These are phyloP conservation scores for Seira sanloemensis DNA, from an alignment of 2,888 invertebrate genomes.

Conservation along the genomic window DNA sequence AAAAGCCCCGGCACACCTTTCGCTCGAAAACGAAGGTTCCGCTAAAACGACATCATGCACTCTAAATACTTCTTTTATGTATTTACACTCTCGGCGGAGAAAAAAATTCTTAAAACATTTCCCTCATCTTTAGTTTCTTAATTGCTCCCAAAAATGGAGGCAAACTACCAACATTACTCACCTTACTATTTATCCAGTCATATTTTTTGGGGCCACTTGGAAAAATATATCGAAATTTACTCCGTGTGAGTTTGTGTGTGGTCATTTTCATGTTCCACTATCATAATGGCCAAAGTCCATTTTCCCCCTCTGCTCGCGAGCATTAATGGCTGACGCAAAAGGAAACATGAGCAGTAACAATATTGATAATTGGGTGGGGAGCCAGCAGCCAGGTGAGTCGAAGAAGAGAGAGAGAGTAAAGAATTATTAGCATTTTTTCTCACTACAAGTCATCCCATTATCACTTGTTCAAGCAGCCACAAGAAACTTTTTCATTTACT, in stretches of 20 bases:
- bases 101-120: neutral
- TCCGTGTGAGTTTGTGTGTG: neutral
- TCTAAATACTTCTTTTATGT: too few species aligned
- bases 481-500: neutral
- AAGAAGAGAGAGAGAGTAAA: too few species aligned
- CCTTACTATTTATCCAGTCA: neutral
- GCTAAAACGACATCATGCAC: too few species aligned
- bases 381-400: neutral
- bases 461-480: neutral
- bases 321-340: slow-evolving; percentile 1
- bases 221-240: neutral
- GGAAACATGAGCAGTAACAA: neutral
- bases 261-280: neutral
- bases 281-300: slow-evolving; percentile 8
- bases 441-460: neutral
- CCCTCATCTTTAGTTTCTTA: neutral
- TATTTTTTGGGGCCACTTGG: neutral
- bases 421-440: too few species aligned
- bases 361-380: neutral
- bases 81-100: neutral
- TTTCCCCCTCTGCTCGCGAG: neutral
- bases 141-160: neutral
- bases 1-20: too few species aligned
- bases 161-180: neutral
- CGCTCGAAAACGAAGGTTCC: too few species aligned